Base-by-base conservation (phyloP, 2,797 vertebrate species). In the Labeo calbasu region DNA sequence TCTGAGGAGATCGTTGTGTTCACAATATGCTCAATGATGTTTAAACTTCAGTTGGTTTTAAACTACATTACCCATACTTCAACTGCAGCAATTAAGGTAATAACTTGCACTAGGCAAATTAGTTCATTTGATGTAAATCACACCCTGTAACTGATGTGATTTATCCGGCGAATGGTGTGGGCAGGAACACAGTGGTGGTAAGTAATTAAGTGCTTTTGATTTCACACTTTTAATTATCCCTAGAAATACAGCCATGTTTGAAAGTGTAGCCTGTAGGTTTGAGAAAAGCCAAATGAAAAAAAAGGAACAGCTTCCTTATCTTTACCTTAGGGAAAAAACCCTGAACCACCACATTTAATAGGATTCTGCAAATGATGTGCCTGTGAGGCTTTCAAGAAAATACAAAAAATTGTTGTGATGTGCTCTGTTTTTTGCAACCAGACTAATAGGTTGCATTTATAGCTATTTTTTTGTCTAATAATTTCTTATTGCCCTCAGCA, bases 11-110 rank as follows among this genome's bases (percentile, higher is more conserved):
- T 14, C 1, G 51, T 43, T 65, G 6, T 75, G 81, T 82, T 65
- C 80, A 36, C 17, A 73, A 40, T 36, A 75, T 12, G 21, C 46
- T 66, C 12, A 76, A 59, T 3, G 63, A 63, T 25, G 12, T 46
- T 69, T 43, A 17, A 76, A 68, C 51, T 15, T 46, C 65, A 50
- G 14, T 32, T 48, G 23, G n/a, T 36, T 70, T 83, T 77, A 70
- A 77, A 83, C 65, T 70, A 77, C 82, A 83, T 63, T 43, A 40
- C 55, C 76, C n/a, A 79, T 28, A 43, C 53, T 72, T 61, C 68
- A 79, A 9, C 10, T 11, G 28, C 55, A 68, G 28, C 71, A 83
- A 83, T 83, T 40, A 66, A 63, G 46, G 11, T 65, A 79, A 65
- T 84, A 21, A 17, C 12, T 55, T 55, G 81, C 73, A 10, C 23